Percentiles rank a stretch among this genome's conserved stretches.
Conservation (phyloP, 2,797 vertebrate genomes). For the Gallirallus australis region DNA sequence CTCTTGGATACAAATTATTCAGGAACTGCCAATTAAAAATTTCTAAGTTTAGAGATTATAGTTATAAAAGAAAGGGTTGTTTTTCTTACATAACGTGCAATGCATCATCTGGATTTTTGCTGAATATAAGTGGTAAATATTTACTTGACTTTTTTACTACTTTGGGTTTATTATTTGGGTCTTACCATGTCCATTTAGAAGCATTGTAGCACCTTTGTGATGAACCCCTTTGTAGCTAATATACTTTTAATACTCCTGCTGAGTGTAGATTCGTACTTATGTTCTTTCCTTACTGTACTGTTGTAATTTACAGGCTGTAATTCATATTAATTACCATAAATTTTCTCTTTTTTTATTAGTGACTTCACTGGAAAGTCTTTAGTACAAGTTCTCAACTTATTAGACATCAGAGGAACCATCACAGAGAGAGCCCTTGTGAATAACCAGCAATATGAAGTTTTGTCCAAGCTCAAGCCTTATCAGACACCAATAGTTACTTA, state of each 20-base stretch:
- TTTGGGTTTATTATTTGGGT: neutral
- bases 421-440: neutral
- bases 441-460: neutral
- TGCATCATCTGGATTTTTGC: neutral
- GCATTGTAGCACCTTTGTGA: neutral
- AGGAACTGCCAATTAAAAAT: constrained; percentile 43
- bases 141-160: constrained; percentile 15
- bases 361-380: neutral
- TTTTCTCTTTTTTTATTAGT: neutral
- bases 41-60: constrained; percentile 46
- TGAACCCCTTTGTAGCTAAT: neutral
- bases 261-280: neutral
- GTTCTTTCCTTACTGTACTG: neutral
- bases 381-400: neutral
- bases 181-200: neutral
- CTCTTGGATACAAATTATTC: constrained; percentile 46
- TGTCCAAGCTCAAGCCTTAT: neutral
- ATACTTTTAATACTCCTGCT: neutral
- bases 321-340: neutral
- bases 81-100: constrained; percentile 17
- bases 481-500: neutral
- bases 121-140: neutral
- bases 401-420: neutral
- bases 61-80: constrained; percentile 1
- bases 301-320: neutral